A percentile compares a stretch with the other conserved stretches of the same genome.
phyloP scores from a whole-genome alignment of 2,797 vertebrate species.

The Columba guinea region DNA sequence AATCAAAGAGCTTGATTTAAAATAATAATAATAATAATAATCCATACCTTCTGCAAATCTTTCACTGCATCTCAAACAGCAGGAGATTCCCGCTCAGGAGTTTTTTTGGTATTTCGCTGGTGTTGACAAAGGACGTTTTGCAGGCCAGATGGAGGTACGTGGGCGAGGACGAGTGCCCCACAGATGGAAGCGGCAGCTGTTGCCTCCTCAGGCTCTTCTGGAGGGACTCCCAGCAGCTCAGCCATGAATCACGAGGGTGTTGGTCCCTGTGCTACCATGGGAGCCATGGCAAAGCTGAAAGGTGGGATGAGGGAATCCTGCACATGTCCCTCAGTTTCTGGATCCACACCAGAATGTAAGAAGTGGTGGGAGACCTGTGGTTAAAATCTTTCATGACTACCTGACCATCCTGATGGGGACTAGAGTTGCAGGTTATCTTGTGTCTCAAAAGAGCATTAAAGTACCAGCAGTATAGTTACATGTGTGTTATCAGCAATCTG shows the following conservation, averaged over 20 bases:
- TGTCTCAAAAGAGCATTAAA: not conserved
- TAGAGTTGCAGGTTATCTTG: not conserved
- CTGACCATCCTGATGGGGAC: not conserved
- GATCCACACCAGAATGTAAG: not conserved
- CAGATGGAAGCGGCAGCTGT: accelerated
- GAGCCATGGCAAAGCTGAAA: not conserved
- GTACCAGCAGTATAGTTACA: not conserved
- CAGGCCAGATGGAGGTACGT: not conserved
- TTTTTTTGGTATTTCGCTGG: not conserved
- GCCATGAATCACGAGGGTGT: accelerated
- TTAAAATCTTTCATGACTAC: not conserved
- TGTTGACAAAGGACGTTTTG: not conserved
- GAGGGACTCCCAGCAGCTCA: not conserved
- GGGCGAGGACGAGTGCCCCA: accelerated
- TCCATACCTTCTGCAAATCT: not conserved
- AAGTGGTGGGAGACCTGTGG: not conserved
- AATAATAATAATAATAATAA: too few relatives aligned
- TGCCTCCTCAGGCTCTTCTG: not conserved
- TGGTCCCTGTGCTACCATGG: not conserved
- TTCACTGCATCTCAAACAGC: not conserved
- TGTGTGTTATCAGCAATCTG: not conserved
- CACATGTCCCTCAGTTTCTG: not conserved
- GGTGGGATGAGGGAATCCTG: not conserved
- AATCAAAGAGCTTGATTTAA: too few relatives aligned
- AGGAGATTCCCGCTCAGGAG: not conserved